These are phyloP conservation scores for Chascanopsetta lugubris DNA, from an alignment of 2,113 vertebrate genomes.

Conservation along the genomic window DNA sequence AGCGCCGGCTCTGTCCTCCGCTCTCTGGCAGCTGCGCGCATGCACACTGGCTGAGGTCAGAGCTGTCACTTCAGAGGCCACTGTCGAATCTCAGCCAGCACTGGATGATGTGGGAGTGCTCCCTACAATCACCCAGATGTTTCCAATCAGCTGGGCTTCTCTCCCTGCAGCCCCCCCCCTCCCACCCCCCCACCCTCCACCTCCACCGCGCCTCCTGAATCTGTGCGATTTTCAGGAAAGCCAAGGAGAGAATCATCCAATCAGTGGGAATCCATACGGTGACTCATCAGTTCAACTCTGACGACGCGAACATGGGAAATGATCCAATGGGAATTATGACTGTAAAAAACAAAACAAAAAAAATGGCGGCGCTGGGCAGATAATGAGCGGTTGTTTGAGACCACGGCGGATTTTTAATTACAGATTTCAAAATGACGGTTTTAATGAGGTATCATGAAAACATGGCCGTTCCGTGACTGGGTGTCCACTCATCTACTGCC, in stretches of 20 bases:
- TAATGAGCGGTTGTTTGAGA: slow-evolving; percentile 11
- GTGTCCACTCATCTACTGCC: too few relatives aligned
- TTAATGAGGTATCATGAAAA: too few relatives aligned
- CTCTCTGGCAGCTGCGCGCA: slow-evolving; percentile 77
- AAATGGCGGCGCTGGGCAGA: not conserved
- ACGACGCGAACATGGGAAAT: too few relatives aligned
- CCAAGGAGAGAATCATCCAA: slow-evolving; percentile 33
- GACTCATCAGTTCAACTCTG: slow-evolving; percentile 24
- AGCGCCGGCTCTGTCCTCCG: slow-evolving; percentile 72
- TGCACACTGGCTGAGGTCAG: slow-evolving; percentile 80
- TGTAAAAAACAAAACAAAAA: not conserved
- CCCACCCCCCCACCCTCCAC: too few relatives aligned
- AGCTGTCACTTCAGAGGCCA: slow-evolving; percentile 83
- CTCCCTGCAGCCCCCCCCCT: slow-evolving; percentile 46
- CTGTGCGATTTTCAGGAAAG: slow-evolving; percentile 38
- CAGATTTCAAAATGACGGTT: not conserved
- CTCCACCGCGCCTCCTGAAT: slow-evolving; percentile 23
- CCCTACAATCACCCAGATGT: slow-evolving; percentile 83
- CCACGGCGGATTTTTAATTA: not conserved
- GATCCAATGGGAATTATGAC: too few relatives aligned
- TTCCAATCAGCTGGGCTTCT: slow-evolving; percentile 82
- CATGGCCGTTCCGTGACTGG: too few relatives aligned
- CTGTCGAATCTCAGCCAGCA: slow-evolving; percentile 79
- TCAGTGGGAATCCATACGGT: slow-evolving; percentile 47
- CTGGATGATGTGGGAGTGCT: slow-evolving; percentile 78